phyloP scores from a whole-genome alignment of 2,113 vertebrate species.

The Colinus virginianus region DNA sequence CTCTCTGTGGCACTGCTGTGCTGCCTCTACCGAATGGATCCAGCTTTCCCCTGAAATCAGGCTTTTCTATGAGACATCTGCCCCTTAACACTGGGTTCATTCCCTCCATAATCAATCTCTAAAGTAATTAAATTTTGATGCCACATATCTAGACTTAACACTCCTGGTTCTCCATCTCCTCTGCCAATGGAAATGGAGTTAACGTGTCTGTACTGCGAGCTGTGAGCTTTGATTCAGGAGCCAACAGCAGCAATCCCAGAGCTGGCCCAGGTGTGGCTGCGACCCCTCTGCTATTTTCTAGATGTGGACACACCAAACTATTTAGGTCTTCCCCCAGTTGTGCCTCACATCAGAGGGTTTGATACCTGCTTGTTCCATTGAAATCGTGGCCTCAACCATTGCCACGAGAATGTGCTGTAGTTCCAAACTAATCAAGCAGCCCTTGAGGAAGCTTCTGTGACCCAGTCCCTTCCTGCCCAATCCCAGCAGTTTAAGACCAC shows the following conservation, averaged over 20 bases:
- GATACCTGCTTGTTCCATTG: not conserved
- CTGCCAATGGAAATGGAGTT: not conserved
- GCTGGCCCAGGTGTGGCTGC: not conserved
- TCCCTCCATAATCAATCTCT: constrained; percentile 36
- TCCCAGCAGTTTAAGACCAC: constrained; percentile 15
- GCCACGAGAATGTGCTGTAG: not conserved
- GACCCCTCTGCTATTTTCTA: not conserved
- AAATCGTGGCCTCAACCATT: not conserved
- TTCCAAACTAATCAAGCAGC: not conserved
- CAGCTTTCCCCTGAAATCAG: not conserved
- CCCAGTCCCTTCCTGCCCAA: not conserved
- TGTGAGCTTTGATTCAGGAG: not conserved
- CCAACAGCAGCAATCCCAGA: not conserved
- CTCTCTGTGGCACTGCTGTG: not conserved
- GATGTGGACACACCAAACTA: not conserved
- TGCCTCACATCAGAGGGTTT: not conserved
- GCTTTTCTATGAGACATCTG: not conserved
- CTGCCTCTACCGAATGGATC: not conserved
- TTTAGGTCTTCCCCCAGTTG: not conserved
- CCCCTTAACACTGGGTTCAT: constrained; percentile 3
- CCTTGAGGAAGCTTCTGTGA: not conserved
- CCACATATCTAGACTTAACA: not conserved
- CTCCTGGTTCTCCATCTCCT: not conserved
- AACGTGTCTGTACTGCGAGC: not conserved
- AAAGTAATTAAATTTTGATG: constrained; percentile 23